Conservation (phyloP, 2,888 invertebrate species). For the Cataglyphis cursor region DNA sequence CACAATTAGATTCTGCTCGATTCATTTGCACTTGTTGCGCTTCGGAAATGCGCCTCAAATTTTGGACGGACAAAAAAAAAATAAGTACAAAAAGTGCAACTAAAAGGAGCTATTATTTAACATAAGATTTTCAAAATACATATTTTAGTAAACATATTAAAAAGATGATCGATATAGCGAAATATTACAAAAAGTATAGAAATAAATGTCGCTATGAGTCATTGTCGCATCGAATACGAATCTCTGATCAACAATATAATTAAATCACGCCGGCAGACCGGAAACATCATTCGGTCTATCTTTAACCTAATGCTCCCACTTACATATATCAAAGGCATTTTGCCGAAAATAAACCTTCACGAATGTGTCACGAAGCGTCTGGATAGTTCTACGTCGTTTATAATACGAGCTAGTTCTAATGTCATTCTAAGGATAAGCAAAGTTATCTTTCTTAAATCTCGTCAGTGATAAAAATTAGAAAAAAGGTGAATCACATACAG, state of each 20-base stretch:
- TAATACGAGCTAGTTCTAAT: conserved; percentile 68
- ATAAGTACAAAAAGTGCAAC: background rate
- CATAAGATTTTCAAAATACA: background rate
- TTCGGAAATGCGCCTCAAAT: background rate
- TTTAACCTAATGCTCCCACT: conserved; percentile 59
- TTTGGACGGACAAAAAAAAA: too few species aligned
- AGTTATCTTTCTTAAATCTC: background rate
- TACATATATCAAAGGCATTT: conserved; percentile 44
- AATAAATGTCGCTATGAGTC: background rate
- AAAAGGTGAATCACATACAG: background rate
- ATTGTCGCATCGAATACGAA: background rate
- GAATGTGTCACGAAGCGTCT: conserved; percentile 77
- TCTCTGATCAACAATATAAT: background rate
- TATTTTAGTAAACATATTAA: background rate
- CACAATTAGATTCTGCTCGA: background rate
- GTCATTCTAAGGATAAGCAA: conserved; percentile 24
- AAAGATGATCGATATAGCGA: background rate
- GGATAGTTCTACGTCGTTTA: conserved; percentile 77
- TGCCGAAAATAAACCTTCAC: conserved; percentile 80
- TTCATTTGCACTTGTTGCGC: background rate
- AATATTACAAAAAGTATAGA: background rate
- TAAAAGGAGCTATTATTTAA: background rate
- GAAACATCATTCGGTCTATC: conserved; percentile 53
- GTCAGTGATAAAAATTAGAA: background rate
- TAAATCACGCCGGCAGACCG: background rate